Base-by-base conservation (phyloP, 2,888 invertebrate genomes). In the Choreutis nemorana region DNA sequence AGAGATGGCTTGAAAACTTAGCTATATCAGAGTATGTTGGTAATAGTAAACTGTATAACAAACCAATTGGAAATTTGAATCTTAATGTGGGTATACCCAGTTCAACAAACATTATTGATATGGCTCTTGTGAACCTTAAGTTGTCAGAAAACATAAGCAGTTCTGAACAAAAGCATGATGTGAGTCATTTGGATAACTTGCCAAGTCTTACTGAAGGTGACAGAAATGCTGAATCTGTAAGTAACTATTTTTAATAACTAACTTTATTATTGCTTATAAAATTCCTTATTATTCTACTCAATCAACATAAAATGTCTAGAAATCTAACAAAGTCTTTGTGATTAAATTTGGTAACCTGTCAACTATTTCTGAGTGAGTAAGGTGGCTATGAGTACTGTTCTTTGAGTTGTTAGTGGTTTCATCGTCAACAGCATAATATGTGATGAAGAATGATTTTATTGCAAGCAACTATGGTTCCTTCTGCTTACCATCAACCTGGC, bases 91-190 rank as follows among this genome's bases (percentile, higher is more conserved):
- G 72, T 34, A 49, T 67, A 43, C 64, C 80, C 26, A 63, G 82
- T 46, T 83, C 82, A 11, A 79, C 83, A 13, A 87, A 85, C 55
- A 79, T 87, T 32, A 52, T 87, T 20, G 88, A 88, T 45, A 59
- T 90, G 42, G 65, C 84, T 2, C 73, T 82, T 22, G 79, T 81
- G 1, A 87, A 84, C 55, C 64, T 82, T 43, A 83, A 84, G 41
- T 57, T 90, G 21, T 81, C 85, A 1, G 84, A 87, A 48, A 81
- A 83, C 41, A 62, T 90, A 3, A 61, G 64, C 49, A 68, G 67
- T 45, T 56, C 73, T 23, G 55, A 77, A 26, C 68, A 66, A 13
- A 73, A 81, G 41, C 63, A 70, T 41, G 70, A 81, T 48, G 57
- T 78, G 30, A 67, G 50, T 37, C 62, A 73, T 50, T 45, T 78